Evolutionary conservation across 2,888 invertebrate species (phyloP), one percentile per base, ranked within the genome.

Genomic region (Gandaritis pyraliata): DNA sequence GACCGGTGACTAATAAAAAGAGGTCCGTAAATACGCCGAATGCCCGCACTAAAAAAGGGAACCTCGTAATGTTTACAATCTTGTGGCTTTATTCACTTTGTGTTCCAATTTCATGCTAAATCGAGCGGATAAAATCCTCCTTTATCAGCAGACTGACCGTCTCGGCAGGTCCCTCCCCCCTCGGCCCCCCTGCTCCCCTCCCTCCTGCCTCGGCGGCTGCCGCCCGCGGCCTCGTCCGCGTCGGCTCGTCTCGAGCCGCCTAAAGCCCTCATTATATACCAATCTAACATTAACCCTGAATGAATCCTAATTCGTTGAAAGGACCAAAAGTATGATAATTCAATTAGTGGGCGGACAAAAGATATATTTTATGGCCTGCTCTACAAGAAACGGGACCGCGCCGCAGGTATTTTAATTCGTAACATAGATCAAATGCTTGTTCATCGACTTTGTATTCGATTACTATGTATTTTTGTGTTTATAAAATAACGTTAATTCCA

Each of bases 91-190:
- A 92, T 91, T 90, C 92, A 91, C 92, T 90, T 91, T 92, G 92
- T 91, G 86, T 90, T 90, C 89, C 91, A 92, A 92, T 92, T 92
- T 92, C 91, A 91, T 91, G 92, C 90, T 92, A 92, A 92, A 92
- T 91, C 88, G 88, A 88, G 88, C 88, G 90, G 87, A 88, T 89
- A 86, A 90, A 90, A 92, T 88, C 84, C 84, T 89, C 83, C 81
- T 90, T 90, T 90, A 90, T 90, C 90, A 87, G 86, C 87, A 91
- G 90, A 90, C 90, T 86, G 74, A 81, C 85, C 88, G 91, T 90
- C 90, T 87, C 88, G 87, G 71, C 62, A 57, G 58, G 63, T 33
- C 68, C 65, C 58, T 62, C 63, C 54, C 58, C 54, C 39, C 65
- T 36, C 57, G 60, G 49, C 65, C 57, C 57, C 49, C 57, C 62